phyloP scores from a whole-genome alignment of 1,140 invertebrate genomes.

The Drosophila erecta region DNA sequence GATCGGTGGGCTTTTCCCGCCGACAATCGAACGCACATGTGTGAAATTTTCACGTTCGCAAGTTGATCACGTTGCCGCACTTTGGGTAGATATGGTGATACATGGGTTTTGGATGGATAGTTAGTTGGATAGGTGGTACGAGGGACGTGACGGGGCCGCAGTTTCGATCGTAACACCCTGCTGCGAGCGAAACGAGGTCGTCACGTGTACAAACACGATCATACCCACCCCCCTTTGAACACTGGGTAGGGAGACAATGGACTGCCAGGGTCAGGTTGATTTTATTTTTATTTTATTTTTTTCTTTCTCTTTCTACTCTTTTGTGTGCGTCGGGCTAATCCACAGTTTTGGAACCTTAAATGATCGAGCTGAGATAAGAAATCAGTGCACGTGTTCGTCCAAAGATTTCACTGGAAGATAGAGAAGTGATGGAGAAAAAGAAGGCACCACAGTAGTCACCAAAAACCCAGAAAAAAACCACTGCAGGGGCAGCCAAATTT shows the following conservation, averaged over 20 bases:
- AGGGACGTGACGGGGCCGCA: slow-evolving; percentile 58
- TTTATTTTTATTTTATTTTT: slow-evolving; percentile 41
- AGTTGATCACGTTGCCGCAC: slow-evolving; percentile 60
- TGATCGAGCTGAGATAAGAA: slow-evolving; percentile 72
- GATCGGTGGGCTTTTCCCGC: slow-evolving; percentile 46
- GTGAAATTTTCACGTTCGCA: slow-evolving; percentile 62
- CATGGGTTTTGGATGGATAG: slow-evolving; percentile 20
- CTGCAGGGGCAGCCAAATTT: slow-evolving; percentile 44
- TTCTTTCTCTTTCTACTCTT: slow-evolving; percentile 26
- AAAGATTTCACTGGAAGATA: slow-evolving; percentile 63
- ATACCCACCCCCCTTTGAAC: slow-evolving; percentile 35
- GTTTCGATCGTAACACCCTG: slow-evolving; percentile 60
- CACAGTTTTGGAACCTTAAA: slow-evolving; percentile 68
- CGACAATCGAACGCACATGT: slow-evolving; percentile 50
- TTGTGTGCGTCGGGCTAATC: slow-evolving; percentile 68
- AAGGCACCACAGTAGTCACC: slow-evolving; percentile 68
- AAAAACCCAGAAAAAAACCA: slow-evolving; percentile 21
- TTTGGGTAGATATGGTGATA: slow-evolving; percentile 1
- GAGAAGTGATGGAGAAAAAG: slow-evolving; percentile 23
- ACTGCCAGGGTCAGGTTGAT: slow-evolving; percentile 70
- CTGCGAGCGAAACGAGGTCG: slow-evolving; percentile 71
- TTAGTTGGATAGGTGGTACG: slow-evolving; percentile 23
- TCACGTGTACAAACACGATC: slow-evolving; percentile 76
- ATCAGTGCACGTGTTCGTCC: slow-evolving; percentile 78
- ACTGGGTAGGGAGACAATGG: slow-evolving; percentile 50